These are phyloP conservation scores for Masticophis lateralis DNA, from an alignment of 2,797 vertebrate species.

Conservation along the genomic window DNA sequence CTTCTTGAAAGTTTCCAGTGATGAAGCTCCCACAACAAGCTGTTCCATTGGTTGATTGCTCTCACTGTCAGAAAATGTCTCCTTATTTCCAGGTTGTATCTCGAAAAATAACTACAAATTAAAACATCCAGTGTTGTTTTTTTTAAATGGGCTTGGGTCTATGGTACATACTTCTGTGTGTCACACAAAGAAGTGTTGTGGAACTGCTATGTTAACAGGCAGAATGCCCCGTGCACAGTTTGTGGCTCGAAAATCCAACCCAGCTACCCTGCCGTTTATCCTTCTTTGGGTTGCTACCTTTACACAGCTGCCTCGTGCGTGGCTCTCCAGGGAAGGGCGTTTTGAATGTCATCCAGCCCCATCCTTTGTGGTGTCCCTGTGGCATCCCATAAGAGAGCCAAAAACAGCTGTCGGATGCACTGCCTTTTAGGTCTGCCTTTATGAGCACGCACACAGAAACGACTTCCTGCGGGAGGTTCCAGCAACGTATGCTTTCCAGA, in stretches of 20 bases:
- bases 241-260: background rate
- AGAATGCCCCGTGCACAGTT: background rate
- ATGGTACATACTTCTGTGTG: background rate
- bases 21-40: too few relatives aligned
- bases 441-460: slow-evolving; percentile 46
- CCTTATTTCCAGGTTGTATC: too few relatives aligned
- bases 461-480: slow-evolving; percentile 42
- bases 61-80: too few relatives aligned
- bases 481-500: slow-evolving; percentile 45
- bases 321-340: slow-evolving; percentile 35
- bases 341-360: slow-evolving; percentile 41
- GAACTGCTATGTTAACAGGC: background rate
- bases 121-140: background rate
- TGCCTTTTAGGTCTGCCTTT: slow-evolving; percentile 45
- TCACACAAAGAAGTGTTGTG: background rate
- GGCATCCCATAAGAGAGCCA: background rate
- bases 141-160: background rate
- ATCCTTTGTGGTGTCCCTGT: slow-evolving; percentile 38
- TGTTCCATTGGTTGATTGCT: too few relatives aligned
- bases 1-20: too few relatives aligned
- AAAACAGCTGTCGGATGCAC: slow-evolving; percentile 57
- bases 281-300: background rate
- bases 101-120: background rate
- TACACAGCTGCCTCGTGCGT: slow-evolving; percentile 15
- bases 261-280: background rate